phyloP scores from a whole-genome alignment of 2,113 vertebrate genomes.

The Bagarius yarrelli region DNA sequence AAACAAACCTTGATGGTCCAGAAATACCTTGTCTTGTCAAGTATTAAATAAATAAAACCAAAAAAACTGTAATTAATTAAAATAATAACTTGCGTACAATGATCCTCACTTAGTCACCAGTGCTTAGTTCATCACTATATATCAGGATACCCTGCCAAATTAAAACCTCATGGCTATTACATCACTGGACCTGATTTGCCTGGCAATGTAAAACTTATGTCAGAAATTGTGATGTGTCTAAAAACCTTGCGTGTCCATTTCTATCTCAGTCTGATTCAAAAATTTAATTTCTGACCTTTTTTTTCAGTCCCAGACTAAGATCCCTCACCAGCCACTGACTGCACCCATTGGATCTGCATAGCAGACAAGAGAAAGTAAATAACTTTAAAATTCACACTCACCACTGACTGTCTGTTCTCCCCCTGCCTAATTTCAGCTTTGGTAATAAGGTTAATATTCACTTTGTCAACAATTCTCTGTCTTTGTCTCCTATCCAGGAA shows the following conservation, averaged over 20 bases:
- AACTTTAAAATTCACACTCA: conserved; percentile 49
- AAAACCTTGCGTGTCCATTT: not conserved
- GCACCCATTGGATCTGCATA: conserved; percentile 29
- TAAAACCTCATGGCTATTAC: conserved; percentile 57
- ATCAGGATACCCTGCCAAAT: conserved; percentile 58
- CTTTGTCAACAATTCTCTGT: conserved; percentile 19
- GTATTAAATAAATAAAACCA: not conserved
- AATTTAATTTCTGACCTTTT: too few relatives aligned
- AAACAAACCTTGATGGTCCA: not conserved
- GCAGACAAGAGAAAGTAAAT: conserved; percentile 48
- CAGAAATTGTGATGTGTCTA: conserved; percentile 15
- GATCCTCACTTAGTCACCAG: too few relatives aligned
- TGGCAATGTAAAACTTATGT: conserved; percentile 62
- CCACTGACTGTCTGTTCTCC: conserved; percentile 10
- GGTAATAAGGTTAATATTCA: not conserved
- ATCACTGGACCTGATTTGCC: conserved; percentile 47
- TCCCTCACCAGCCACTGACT: conserved; percentile 46
- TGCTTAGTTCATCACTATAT: conserved; percentile 31
- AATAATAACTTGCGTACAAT: not conserved
- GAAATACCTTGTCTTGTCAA: not conserved
- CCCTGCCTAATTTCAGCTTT: not conserved
- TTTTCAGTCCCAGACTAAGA: conserved; percentile 57
- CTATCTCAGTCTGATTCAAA: too few relatives aligned
- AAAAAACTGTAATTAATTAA: not conserved
- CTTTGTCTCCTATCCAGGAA: not conserved